Percentiles rank a stretch among this genome's conserved stretches.
Evolutionary conservation across 2,888 invertebrate genomes (phyloP).

Genomic region (Trachelus tabidus): DNA sequence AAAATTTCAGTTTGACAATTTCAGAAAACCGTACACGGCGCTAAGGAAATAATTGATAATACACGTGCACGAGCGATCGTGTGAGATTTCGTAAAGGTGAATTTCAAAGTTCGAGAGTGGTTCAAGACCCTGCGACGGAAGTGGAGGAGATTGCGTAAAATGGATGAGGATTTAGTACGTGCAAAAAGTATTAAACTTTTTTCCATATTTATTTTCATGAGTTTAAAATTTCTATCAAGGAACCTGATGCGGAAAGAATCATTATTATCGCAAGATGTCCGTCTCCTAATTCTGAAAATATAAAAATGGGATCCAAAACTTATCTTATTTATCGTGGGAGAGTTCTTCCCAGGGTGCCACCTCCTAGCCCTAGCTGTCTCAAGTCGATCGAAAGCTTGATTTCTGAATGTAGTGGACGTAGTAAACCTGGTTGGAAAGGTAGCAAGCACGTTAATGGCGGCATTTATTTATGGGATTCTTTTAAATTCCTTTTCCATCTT

Average conservation of each 20-base stretch:
- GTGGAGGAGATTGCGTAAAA: slow-evolving; percentile 11
- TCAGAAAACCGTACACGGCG: slow-evolving; percentile 9
- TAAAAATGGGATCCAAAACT: slow-evolving; percentile 54
- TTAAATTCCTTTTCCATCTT: background rate
- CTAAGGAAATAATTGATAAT: background rate
- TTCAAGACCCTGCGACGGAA: slow-evolving; percentile 15
- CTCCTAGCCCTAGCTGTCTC: slow-evolving; percentile 6
- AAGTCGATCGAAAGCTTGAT: background rate
- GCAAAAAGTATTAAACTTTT: background rate
- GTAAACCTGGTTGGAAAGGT: background rate
- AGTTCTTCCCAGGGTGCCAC: slow-evolving; percentile 33
- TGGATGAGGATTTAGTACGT: background rate
- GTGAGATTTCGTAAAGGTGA: slow-evolving; percentile 15
- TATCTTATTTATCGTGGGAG: slow-evolving; percentile 50
- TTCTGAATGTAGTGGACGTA: background rate
- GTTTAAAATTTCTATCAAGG: background rate
- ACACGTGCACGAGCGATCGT: background rate
- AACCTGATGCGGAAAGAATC: slow-evolving; percentile 29
- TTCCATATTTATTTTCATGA: background rate
- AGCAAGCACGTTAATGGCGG: background rate
- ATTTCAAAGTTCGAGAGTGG: slow-evolving; percentile 17
- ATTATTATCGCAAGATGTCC: slow-evolving; percentile 52
- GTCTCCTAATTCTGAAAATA: slow-evolving; percentile 27
- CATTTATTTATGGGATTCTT: slow-evolving; percentile 7
- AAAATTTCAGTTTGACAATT: slow-evolving; percentile 24